phyloP scores from a whole-genome alignment of 2,113 vertebrate genomes.

The Syngnathoides biaculeatus region DNA sequence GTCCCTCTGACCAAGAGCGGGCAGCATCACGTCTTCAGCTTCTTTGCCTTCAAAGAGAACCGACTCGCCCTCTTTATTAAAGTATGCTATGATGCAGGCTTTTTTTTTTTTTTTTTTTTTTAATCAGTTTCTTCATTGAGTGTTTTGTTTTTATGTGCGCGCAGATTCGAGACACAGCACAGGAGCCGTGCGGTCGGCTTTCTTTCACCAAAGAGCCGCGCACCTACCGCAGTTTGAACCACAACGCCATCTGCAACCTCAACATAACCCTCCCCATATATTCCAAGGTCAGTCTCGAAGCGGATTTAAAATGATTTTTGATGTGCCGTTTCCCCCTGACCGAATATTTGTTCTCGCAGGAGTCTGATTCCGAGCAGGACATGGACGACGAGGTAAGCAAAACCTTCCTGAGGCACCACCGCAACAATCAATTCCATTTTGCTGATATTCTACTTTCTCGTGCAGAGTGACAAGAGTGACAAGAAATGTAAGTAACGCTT shows the following conservation, averaged over 20 bases:
- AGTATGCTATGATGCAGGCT: slow-evolving; percentile 69
- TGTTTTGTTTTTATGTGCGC: slow-evolving; percentile 1
- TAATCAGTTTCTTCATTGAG: not conserved
- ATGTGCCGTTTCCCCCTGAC: not conserved
- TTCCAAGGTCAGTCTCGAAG: slow-evolving; percentile 63
- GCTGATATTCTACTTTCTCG: slow-evolving; percentile 54
- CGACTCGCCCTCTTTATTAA: slow-evolving; percentile 96
- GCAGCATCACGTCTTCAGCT: slow-evolving; percentile 97
- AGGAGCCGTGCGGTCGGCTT: slow-evolving; percentile 93
- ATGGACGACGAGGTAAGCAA: slow-evolving; percentile 89
- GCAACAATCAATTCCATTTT: not conserved
- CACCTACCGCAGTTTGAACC: slow-evolving; percentile 88
- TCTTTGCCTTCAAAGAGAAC: slow-evolving; percentile 98
- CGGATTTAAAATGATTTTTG: not conserved
- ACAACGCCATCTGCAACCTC: slow-evolving; percentile 96
- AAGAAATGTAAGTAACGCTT: slow-evolving; percentile 91
- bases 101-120: no score
- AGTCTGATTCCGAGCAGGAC: slow-evolving; percentile 96
- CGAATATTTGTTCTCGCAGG: slow-evolving; percentile 69
- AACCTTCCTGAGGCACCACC: not conserved
- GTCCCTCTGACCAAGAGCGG: slow-evolving; percentile 96
- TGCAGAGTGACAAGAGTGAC: slow-evolving; percentile 88
- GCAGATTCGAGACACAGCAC: slow-evolving; percentile 92
- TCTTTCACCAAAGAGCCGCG: slow-evolving; percentile 98
- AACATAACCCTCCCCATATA: slow-evolving; percentile 88